Percentiles rank a stretch among this genome's conserved stretches.
These are phyloP conservation scores for Crotalus viridis DNA, from an alignment of 2,113 vertebrate species.

Conservation along the genomic window DNA sequence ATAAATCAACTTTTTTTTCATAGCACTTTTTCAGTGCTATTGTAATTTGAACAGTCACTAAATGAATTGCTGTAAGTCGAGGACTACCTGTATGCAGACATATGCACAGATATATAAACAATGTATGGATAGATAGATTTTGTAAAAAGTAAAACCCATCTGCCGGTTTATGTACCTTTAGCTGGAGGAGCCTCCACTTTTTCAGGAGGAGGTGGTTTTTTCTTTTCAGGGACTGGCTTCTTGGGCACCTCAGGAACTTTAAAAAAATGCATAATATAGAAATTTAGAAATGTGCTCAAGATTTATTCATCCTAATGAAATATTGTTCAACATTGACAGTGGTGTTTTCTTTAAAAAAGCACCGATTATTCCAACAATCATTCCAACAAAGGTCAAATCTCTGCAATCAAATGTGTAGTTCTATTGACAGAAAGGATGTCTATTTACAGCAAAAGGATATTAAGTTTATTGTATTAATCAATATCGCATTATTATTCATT, in stretches of 20 bases:
- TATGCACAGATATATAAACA: background rate
- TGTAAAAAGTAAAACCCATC: slow-evolving; percentile 21
- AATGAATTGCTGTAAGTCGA: too few relatives aligned
- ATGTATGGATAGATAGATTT: background rate
- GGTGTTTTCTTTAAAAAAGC: background rate
- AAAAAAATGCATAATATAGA: slow-evolving; percentile 64
- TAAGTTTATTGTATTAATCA: background rate
- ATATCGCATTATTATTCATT: slow-evolving; percentile 20
- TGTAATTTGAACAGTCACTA: too few relatives aligned
- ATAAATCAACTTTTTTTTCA: too few relatives aligned
- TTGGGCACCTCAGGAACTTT: slow-evolving; percentile 72
- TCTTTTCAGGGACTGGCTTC: slow-evolving; percentile 71
- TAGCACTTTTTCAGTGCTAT: too few relatives aligned
- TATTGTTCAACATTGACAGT: background rate
- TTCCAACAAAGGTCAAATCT: too few relatives aligned
- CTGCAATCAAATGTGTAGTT: background rate
- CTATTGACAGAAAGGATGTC: slow-evolving; percentile 1
- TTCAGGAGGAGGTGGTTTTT: slow-evolving; percentile 67
- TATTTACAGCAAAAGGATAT: background rate
- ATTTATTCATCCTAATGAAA: background rate
- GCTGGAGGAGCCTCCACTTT: slow-evolving; percentile 65
- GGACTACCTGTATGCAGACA: background rate
- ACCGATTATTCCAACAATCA: background rate
- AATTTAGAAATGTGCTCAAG: slow-evolving; percentile 33
- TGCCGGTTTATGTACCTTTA: slow-evolving; percentile 69